These are phyloP conservation scores for Neostethus bicornis DNA, from an alignment of 2,797 vertebrate species.

Conservation along the genomic window DNA sequence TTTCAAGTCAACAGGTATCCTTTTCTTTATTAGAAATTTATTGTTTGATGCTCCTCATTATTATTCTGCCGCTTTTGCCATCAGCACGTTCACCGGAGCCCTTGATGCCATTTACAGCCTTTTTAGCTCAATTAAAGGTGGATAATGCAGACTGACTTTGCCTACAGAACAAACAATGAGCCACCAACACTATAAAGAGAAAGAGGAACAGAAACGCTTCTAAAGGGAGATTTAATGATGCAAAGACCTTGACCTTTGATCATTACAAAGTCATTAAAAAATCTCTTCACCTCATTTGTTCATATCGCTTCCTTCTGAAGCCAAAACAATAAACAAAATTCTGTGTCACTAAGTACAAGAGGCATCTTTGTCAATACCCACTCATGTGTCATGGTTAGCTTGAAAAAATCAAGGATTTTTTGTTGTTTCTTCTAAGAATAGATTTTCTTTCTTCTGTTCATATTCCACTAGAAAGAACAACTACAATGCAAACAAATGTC, in stretches of 20 bases:
- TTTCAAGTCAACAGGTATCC: constrained; percentile 38
- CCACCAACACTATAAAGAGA: background rate
- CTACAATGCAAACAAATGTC: background rate
- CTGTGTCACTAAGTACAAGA: constrained; percentile 26
- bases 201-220: constrained; percentile 10
- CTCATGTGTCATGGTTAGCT: background rate
- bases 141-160: constrained; percentile 54
- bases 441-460: background rate
- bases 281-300: constrained; percentile 14
- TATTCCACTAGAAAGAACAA: background rate
- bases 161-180: constrained; percentile 46
- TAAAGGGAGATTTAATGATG: constrained; percentile 11
- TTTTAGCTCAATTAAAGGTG: constrained; percentile 73
- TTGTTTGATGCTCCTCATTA: constrained; percentile 57
- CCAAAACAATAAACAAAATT: constrained; percentile 6
- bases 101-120: constrained; percentile 68
- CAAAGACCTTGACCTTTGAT: constrained; percentile 21
- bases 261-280: constrained; percentile 1
- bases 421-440: background rate
- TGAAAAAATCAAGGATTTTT: constrained; percentile 4
- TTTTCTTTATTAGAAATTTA: constrained; percentile 45
- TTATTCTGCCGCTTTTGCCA: constrained; percentile 42
- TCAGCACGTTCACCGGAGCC: constrained; percentile 60
- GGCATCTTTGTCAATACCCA: constrained; percentile 28
- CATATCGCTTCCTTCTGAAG: constrained; percentile 20